Conservation (phyloP, 2,797 vertebrate genomes). For the Spheniscus humboldti region DNA sequence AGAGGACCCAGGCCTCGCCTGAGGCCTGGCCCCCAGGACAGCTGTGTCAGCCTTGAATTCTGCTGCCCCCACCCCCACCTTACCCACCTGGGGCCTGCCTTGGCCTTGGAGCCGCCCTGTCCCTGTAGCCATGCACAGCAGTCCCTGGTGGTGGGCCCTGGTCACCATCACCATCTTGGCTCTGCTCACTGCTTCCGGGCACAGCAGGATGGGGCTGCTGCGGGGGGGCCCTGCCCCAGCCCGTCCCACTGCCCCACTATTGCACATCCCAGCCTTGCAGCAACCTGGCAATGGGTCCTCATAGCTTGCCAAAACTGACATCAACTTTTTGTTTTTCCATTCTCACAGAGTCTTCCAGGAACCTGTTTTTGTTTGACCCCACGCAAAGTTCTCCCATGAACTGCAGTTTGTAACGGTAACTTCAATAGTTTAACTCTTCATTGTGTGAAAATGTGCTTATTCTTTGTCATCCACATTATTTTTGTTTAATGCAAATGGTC, state of each 20-base stretch:
- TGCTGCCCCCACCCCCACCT: background rate
- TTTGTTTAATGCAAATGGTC: background rate
- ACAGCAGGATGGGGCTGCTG: fast-evolving
- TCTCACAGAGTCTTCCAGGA: background rate
- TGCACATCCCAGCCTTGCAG: background rate
- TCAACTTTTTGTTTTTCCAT: background rate
- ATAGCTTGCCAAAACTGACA: background rate
- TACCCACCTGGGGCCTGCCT: background rate
- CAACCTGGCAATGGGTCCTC: background rate
- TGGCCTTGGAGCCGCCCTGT: fast-evolving
- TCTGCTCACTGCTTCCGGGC: background rate
- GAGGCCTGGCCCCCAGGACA: too few species aligned
- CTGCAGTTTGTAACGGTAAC: background rate
- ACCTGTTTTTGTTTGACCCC: background rate
- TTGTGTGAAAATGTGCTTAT: background rate
- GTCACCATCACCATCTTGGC: background rate
- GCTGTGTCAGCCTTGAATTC: background rate
- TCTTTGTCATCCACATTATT: background rate
- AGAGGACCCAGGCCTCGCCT: too few species aligned
- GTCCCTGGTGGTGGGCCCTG: too few species aligned
- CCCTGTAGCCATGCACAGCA: background rate
- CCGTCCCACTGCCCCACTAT: background rate
- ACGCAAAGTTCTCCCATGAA: background rate
- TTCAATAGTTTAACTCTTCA: background rate
- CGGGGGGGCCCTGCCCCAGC: background rate